Evolutionary conservation across 2,113 vertebrate genomes (phyloP), one percentile per base, ranked within the genome.

Genomic region (Sinocyclocheilus anshuiensis): DNA sequence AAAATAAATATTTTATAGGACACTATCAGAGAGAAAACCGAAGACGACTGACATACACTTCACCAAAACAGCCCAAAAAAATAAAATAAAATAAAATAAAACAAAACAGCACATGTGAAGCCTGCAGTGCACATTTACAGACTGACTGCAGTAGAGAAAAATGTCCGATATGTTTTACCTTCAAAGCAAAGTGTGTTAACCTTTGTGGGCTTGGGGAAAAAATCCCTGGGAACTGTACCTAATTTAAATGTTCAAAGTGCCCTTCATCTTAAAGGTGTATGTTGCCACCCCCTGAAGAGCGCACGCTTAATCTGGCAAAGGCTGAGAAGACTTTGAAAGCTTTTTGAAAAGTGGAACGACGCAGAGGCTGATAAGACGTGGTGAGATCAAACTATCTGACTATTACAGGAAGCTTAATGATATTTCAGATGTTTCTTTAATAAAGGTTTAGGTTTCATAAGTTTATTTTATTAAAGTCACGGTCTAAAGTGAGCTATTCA

Each of bases 231-330:
- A 86, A 36, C 33, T 12, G 39, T 15, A 33, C 65, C 77, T 86
- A 80, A 86, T 81, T 81, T 55, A 61, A 69, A 42, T 29, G 78
- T 81, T 86, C 65, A 81, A 86, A 81, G 84, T 33, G 65, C 36
- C 77, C 87, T 61, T 90, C 67, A 90, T 89, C 86, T 87, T 89
- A 84, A 91, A 90, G 55, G 89, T 84, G 42, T 84, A 69, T 22
- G 48, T 87, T 88, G 84, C 71, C 61, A 81, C 74, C 87, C 81
- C 69, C 86, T 45, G 45, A 36, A 12, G 88, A 85, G 80, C 71
- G 36, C 53, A 36, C 36, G 85, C 82, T 71, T 86, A 53, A 88
- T 90, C 86, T 90, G 82, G 76, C 69, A 69, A 89, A 83, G 83
- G 42, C 61, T 26, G 26, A 13, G 29, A 61, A 45, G 42, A 50